Evolutionary conservation across 2,888 invertebrate species (phyloP).

Genomic region (Quadriops clusia): DNA sequence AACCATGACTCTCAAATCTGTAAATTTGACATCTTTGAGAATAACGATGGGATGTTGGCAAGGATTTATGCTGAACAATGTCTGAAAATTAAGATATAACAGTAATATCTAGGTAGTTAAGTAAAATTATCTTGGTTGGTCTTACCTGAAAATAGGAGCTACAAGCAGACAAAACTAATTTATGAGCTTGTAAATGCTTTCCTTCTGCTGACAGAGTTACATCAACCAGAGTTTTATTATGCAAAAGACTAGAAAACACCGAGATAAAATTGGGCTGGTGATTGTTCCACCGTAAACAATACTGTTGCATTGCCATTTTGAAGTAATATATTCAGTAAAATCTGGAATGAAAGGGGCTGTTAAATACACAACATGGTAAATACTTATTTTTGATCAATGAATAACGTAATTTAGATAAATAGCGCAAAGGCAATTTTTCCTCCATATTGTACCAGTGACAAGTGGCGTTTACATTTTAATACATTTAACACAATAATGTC

Average conservation of each 20-base stretch:
- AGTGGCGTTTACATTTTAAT: no score
- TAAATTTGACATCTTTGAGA: conserved; percentile 76
- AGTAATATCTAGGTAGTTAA: background rate
- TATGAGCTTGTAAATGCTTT: conserved; percentile 76
- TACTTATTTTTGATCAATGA: no score
- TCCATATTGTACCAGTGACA: no score
- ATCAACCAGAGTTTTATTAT: conserved; percentile 75
- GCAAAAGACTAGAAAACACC: conserved; percentile 72
- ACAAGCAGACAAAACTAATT: conserved; percentile 81
- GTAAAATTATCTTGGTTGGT: conserved; percentile 7
- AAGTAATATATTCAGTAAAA: no score
- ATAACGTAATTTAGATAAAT: no score
- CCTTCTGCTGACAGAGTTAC: conserved; percentile 88
- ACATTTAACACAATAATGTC: no score
- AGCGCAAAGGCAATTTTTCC: no score
- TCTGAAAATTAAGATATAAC: conserved; percentile 38
- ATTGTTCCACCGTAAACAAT: conserved; percentile 70
- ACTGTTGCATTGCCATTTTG: conserved; percentile 37
- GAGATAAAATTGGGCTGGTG: conserved; percentile 88
- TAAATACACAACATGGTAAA: conserved; percentile 2
- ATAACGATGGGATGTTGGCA: conserved; percentile 85
- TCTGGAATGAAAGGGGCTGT: conserved; percentile 5
- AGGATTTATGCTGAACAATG: conserved; percentile 73
- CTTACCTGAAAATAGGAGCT: conserved; percentile 85
- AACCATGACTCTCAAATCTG: conserved; percentile 76